phyloP scores from a whole-genome alignment of 2,888 invertebrate species.

The Aricia artaxerxes region DNA sequence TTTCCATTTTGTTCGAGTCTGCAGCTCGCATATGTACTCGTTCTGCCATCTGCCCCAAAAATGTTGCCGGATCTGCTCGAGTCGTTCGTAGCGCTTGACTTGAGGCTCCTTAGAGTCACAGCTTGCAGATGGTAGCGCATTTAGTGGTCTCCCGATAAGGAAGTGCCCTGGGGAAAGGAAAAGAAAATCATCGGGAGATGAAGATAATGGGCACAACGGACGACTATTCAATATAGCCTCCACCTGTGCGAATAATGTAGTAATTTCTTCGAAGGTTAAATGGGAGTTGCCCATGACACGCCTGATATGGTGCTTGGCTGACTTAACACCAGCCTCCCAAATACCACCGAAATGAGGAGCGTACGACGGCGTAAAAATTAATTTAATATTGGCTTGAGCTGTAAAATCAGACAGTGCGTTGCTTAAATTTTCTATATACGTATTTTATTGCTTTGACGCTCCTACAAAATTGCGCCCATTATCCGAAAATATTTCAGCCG shows the following conservation, averaged over 20 bases:
- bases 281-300: conserved; percentile 37
- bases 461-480: conserved; percentile 43
- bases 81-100: conserved; percentile 26
- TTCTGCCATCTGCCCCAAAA: conserved; percentile 37
- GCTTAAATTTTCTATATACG: conserved; percentile 35
- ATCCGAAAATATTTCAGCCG: conserved; percentile 44
- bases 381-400: conserved; percentile 37
- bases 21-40: conserved; percentile 31
- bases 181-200: conserved; percentile 35
- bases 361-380: conserved; percentile 38
- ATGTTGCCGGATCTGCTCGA: conserved; percentile 35
- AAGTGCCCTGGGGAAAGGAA: conserved; percentile 38
- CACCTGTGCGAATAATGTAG: conserved; percentile 37
- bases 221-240: conserved; percentile 38
- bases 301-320: conserved; percentile 29
- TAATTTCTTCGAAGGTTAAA: conserved; percentile 38
- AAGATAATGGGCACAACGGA: conserved; percentile 36
- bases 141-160: conserved; percentile 37
- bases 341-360: conserved; percentile 40
- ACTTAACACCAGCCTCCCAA: conserved; percentile 38
- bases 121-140: conserved; percentile 32
- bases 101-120: not conserved
- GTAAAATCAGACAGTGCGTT: conserved; percentile 35
- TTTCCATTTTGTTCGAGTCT: conserved; percentile 25
- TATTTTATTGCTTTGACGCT: conserved; percentile 34